Percentiles rank a stretch among this genome's conserved stretches.
phyloP scores from a whole-genome alignment of 2,113 vertebrate species.

The Leucopternis melanops region DNA sequence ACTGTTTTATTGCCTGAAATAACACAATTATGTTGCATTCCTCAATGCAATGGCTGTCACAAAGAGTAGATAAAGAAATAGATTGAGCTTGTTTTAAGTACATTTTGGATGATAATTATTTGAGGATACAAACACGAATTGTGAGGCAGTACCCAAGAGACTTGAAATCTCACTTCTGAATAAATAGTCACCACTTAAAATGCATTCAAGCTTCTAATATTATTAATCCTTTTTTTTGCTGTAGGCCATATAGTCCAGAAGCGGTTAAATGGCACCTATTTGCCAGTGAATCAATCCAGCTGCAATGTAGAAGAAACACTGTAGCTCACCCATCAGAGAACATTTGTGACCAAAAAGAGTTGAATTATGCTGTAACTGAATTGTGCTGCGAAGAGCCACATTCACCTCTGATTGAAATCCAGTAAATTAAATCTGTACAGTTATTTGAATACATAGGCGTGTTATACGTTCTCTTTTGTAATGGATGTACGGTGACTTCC shows the following conservation, averaged over 20 bases:
- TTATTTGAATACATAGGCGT: neutral
- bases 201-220: neutral
- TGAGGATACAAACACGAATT: neutral
- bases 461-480: neutral
- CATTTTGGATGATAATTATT: slow-evolving; percentile 42
- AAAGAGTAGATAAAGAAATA: slow-evolving; percentile 58
- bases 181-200: neutral
- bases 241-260: neutral
- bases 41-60: slow-evolving; percentile 40
- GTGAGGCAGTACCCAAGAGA: neutral
- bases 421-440: neutral
- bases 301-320: neutral
- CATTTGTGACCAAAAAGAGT: neutral
- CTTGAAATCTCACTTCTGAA: neutral
- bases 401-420: neutral
- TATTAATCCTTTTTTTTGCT: neutral
- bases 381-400: neutral
- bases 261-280: neutral
- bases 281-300: neutral
- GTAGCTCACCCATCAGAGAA: neutral
- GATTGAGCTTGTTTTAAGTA: slow-evolving; percentile 45
- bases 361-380: neutral
- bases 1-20: slow-evolving; percentile 68
- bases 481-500: neutral
- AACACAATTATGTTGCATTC: slow-evolving; percentile 47